These are phyloP conservation scores for Pristionchus mayeri DNA, from an alignment of 2,888 invertebrate genomes.

Conservation along the genomic window DNA sequence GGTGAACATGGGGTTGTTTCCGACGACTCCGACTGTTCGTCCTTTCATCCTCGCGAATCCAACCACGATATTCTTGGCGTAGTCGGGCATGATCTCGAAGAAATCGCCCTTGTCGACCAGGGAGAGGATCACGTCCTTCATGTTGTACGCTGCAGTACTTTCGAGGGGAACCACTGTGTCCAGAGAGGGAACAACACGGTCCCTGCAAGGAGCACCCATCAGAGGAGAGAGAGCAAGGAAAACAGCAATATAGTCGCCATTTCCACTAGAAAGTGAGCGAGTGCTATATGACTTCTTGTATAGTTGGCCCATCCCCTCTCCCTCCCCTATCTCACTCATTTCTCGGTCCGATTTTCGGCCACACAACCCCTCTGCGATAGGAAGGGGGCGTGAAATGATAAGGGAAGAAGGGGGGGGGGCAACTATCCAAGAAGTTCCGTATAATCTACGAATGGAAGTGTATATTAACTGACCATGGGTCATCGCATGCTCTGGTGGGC, in stretches of 20 bases:
- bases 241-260: too few species aligned
- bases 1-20: conserved; percentile 83
- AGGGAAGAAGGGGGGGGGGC: too few species aligned
- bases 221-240: not conserved
- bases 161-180: conserved; percentile 83
- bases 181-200: conserved; percentile 81
- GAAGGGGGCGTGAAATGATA: too few species aligned
- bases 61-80: conserved; percentile 79
- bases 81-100: conserved; percentile 83
- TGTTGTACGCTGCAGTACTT: conserved; percentile 82
- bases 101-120: conserved; percentile 82
- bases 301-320: too few species aligned
- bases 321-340: too few species aligned
- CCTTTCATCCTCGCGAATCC: conserved; percentile 83
- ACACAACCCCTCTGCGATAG: too few species aligned
- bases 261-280: too few species aligned
- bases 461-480: conserved; percentile 79
- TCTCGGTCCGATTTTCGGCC: too few species aligned
- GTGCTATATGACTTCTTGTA: too few species aligned
- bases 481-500: conserved; percentile 80
- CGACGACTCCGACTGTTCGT: conserved; percentile 83
- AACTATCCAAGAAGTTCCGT: too few species aligned
- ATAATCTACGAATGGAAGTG: not conserved
- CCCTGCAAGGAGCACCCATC: conserved; percentile 65
- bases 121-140: conserved; percentile 77